These are phyloP conservation scores for Galerucella nymphaeae DNA, from an alignment of 2,888 invertebrate species.

Conservation along the genomic window DNA sequence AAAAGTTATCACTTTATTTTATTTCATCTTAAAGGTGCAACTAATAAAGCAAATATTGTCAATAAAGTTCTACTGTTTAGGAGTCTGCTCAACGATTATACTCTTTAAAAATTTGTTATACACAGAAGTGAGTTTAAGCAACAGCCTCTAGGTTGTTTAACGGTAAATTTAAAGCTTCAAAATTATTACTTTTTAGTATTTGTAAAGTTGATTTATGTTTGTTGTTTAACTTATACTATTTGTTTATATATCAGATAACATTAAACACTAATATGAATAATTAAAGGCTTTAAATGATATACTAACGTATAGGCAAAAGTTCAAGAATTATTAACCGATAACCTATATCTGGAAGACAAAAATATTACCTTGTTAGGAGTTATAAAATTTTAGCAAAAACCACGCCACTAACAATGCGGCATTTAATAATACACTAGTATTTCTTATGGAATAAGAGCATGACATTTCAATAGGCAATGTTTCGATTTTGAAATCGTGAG, in stretches of 20 bases:
- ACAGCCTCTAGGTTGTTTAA: neutral
- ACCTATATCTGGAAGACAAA: no score
- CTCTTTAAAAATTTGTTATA: slow-evolving; percentile 9
- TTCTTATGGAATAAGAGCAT: slow-evolving; percentile 40
- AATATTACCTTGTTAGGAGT: no score
- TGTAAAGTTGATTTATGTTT: slow-evolving; percentile 20
- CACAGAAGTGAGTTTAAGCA: slow-evolving; percentile 26
- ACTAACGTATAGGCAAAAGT: no score
- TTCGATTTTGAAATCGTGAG: slow-evolving; percentile 43
- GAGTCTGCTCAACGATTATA: neutral
- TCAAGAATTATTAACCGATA: no score
- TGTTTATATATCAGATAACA: slow-evolving; percentile 11
- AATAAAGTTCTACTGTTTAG: neutral
- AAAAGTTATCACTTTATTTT: no score
- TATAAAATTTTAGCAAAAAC: no score
- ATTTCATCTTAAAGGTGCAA: no score
- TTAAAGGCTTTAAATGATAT: neutral
- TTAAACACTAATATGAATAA: slow-evolving; percentile 3
- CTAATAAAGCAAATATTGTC: no score
- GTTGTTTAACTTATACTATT: slow-evolving; percentile 20
- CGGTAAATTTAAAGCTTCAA: slow-evolving; percentile 8
- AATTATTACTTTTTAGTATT: slow-evolving; percentile 11
- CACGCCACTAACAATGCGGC: neutral
- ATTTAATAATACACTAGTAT: slow-evolving; percentile 34
- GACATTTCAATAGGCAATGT: slow-evolving; percentile 41